Conservation (phyloP, 2,113 vertebrate species). For the Gila orcuttii region DNA sequence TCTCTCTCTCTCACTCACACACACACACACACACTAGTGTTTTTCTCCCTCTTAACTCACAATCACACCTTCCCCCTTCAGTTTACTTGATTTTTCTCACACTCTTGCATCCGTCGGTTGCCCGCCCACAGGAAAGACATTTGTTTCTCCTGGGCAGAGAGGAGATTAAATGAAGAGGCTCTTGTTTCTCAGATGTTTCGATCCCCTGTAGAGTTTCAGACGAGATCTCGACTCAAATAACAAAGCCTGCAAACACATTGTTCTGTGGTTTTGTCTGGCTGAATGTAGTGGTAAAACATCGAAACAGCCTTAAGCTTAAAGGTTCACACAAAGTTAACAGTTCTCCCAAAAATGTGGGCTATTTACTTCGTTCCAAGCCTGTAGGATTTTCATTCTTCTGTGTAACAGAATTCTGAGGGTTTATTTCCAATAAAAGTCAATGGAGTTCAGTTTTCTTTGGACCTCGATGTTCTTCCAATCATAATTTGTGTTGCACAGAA, state of each 20-base stretch:
- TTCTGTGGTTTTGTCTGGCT: background rate
- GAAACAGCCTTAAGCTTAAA: background rate
- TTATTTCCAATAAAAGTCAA: background rate
- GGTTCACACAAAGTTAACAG: no score
- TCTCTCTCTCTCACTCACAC: slow-evolving; percentile 24
- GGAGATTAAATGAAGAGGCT: background rate
- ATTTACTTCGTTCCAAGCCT: background rate
- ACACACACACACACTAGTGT: background rate
- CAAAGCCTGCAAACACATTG: background rate
- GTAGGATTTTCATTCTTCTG: background rate
- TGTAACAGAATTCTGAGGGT: background rate
- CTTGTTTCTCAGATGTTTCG: background rate
- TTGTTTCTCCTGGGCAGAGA: background rate
- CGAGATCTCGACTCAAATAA: background rate
- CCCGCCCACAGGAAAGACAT: background rate
- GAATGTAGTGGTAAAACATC: background rate
- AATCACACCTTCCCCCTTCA: background rate
- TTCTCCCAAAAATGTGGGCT: background rate
- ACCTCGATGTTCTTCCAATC: background rate
- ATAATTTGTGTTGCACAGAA: background rate
- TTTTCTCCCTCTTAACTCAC: background rate
- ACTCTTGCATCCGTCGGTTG: background rate
- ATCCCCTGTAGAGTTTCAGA: background rate
- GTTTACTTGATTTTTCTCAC: slow-evolving; percentile 4
- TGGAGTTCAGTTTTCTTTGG: background rate